These are phyloP conservation scores for Anseranas semipalmata DNA, from an alignment of 2,113 vertebrate genomes.

Conservation along the genomic window DNA sequence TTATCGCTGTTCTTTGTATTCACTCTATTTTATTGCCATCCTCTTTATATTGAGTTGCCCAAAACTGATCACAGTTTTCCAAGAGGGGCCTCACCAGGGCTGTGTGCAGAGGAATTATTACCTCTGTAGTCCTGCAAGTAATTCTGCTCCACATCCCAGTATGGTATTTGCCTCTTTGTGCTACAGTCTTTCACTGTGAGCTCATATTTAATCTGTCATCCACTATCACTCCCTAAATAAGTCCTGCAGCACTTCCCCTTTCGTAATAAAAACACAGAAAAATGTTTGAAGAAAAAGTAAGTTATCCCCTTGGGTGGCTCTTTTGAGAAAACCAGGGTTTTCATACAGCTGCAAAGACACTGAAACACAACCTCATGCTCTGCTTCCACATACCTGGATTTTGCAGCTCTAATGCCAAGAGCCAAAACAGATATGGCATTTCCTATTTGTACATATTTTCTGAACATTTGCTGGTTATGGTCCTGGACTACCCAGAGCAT, in stretches of 20 bases:
- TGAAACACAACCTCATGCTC: neutral
- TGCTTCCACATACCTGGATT: conserved; percentile 4
- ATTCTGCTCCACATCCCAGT: conserved; percentile 54
- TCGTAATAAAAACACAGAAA: conserved; percentile 59
- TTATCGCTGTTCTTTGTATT: conserved; percentile 50
- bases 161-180: conserved; percentile 62
- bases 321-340: conserved; percentile 21
- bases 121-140: conserved; percentile 51
- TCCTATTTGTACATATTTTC: neutral
- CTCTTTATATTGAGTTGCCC: conserved; percentile 52
- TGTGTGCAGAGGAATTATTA: conserved; percentile 54
- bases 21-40: conserved; percentile 43
- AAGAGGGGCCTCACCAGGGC: conserved; percentile 34
- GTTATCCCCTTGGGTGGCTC: conserved; percentile 44
- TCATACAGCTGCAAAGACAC: conserved; percentile 4
- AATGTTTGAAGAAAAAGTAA: conserved; percentile 53
- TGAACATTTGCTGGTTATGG: neutral
- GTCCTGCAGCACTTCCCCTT: conserved; percentile 52
- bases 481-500: neutral
- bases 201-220: conserved; percentile 71
- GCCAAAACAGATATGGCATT: conserved; percentile 27
- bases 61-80: conserved; percentile 57
- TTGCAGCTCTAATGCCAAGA: neutral
- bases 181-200: conserved; percentile 40
- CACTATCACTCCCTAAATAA: conserved; percentile 64